phyloP scores from a whole-genome alignment of 2,888 invertebrate genomes.

The Monochamus alternatus region DNA sequence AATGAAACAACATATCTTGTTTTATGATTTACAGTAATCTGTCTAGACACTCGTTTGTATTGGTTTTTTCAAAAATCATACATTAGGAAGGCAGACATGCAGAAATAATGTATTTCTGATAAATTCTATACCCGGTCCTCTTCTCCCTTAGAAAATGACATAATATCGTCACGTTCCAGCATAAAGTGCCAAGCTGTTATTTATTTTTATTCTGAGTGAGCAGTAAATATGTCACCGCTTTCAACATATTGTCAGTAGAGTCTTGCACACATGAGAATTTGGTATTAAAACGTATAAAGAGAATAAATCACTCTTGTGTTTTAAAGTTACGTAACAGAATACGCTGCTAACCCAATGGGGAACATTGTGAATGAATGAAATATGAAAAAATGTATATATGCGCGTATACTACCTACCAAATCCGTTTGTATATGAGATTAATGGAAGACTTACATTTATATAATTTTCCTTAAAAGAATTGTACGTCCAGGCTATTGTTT shows the following conservation, averaged over 20 bases:
- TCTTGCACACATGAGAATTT: constrained; percentile 1
- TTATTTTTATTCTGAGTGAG: constrained; percentile 21
- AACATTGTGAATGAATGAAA: constrained; percentile 15
- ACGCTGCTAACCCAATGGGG: constrained; percentile 14
- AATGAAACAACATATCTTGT: too few relatives aligned
- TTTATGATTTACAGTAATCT: too few relatives aligned
- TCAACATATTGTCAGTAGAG: constrained; percentile 12
- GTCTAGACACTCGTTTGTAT: background rate
- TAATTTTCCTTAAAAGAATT: too few relatives aligned
- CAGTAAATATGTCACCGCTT: constrained; percentile 23
- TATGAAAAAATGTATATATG: background rate
- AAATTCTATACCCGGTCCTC: background rate
- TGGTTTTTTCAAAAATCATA: background rate
- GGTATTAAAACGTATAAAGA: constrained; percentile 13
- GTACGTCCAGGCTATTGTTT: too few relatives aligned
- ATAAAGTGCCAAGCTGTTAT: constrained; percentile 9
- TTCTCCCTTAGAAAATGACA: constrained; percentile 5
- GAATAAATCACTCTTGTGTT: constrained; percentile 25
- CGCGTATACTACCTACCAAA: background rate
- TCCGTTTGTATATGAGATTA: constrained; percentile 7
- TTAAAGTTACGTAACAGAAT: constrained; percentile 20
- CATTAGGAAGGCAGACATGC: constrained; percentile 10
- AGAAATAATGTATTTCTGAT: constrained; percentile 17
- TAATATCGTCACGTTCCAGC: constrained; percentile 13
- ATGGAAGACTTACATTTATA: background rate